Conservation (phyloP, 2,888 invertebrate species). For the Hemaris fuciformis region DNA sequence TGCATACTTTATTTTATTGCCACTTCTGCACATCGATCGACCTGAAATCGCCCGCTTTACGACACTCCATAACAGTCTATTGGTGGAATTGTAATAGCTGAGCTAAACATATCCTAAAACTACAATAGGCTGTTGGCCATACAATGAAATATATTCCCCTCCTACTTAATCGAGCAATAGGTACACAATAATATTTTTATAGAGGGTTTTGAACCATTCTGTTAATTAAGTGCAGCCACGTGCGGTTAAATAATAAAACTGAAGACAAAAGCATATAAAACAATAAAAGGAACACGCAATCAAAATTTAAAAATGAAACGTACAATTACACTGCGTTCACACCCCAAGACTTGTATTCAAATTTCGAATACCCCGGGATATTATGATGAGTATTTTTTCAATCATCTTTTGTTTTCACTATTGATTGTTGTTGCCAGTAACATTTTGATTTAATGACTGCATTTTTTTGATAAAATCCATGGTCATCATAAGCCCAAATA, state of each 20-base stretch:
- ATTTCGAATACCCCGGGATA: constrained; percentile 52
- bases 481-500: too few relatives aligned
- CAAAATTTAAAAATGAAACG: constrained; percentile 63
- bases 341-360: constrained; percentile 72
- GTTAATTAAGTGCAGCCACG: constrained; percentile 2
- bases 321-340: constrained; percentile 65
- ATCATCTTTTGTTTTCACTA: constrained; percentile 45
- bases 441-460: not conserved
- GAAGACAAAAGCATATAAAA: constrained; percentile 46
- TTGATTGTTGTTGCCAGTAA: not conserved
- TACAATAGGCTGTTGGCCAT: not conserved
- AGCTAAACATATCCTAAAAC: not conserved
- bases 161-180: not conserved
- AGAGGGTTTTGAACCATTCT: not conserved
- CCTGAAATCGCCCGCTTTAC: not conserved
- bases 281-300: constrained; percentile 62
- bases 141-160: not conserved
- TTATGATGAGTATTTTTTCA: constrained; percentile 28
- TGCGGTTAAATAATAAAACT: not conserved
- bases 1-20: constrained; percentile 23
- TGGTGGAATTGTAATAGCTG: not conserved
- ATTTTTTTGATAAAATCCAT: not conserved
- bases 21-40: not conserved
- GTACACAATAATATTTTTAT: not conserved
- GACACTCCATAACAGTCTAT: not conserved